phyloP scores from a whole-genome alignment of 37 sponge, comb jelly and placozoan species.

The Diacarnus erythraeanus region DNA sequence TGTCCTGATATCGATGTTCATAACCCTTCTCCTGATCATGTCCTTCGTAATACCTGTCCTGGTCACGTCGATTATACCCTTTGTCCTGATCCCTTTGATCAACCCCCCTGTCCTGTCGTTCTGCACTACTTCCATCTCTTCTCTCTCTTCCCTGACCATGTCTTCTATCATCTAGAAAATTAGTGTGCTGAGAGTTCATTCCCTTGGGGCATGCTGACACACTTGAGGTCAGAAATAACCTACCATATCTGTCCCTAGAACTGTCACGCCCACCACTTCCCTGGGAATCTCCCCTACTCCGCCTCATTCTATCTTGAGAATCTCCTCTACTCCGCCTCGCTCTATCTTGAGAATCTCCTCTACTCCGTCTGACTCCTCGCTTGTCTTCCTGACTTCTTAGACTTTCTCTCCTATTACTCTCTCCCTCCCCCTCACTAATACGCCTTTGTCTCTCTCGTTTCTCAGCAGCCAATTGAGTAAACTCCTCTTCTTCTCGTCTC shows the following conservation, averaged over 20 bases:
- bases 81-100: constrained; percentile 7
- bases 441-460: constrained; percentile 1
- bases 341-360: neutral
- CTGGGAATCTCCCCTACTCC: neutral
- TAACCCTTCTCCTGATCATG: neutral
- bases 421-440: neutral
- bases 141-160: neutral
- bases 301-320: neutral
- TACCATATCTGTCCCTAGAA: constrained; percentile 2
- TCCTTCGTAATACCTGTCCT: neutral
- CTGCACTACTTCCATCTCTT: neutral
- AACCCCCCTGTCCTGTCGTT: neutral
- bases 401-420: constrained; percentile 2
- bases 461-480: neutral
- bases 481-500: constrained; percentile 9
- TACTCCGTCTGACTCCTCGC: neutral
- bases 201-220: no score
- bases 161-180: neutral
- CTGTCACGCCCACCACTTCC: neutral
- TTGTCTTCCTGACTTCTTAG: neutral
- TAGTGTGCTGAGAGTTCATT: no score
- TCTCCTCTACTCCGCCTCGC: neutral
- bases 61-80: neutral
- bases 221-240: no score
- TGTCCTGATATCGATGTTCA: neutral